Evolutionary conservation across 2,797 vertebrate genomes (phyloP).

Genomic region (Rhinella marina): DNA sequence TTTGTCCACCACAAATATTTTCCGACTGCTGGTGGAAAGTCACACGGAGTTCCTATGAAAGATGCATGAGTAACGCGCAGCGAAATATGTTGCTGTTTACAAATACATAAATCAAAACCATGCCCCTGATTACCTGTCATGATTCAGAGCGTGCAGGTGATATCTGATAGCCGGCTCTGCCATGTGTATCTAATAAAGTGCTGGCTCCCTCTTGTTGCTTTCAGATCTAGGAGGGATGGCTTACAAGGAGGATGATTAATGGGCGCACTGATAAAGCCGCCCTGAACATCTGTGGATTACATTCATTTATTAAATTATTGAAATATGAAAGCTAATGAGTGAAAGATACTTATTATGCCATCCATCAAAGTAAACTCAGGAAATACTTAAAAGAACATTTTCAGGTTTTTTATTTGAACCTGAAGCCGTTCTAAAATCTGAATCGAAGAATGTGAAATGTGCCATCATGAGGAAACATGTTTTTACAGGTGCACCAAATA

Average conservation of each 20-base stretch:
- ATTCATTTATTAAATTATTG: constrained; percentile 88
- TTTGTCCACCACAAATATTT: constrained; percentile 25
- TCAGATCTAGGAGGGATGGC: constrained; percentile 79
- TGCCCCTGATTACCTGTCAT: constrained; percentile 72
- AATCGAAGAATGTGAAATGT: constrained; percentile 80
- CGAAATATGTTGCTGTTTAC: constrained; percentile 72
- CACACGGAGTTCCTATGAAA: constrained; percentile 63
- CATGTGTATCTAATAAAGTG: constrained; percentile 84
- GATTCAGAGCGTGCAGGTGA: constrained; percentile 73
- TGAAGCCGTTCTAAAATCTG: constrained; percentile 79
- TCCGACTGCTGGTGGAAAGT: constrained; percentile 63
- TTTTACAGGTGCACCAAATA: constrained; percentile 89
- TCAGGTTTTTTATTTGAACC: constrained; percentile 80
- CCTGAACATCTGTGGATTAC: constrained; percentile 85
- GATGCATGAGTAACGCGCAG: constrained; percentile 66
- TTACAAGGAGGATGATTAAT: constrained; percentile 84
- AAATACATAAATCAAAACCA: constrained; percentile 75
- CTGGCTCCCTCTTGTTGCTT: constrained; percentile 80
- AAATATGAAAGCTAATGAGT: constrained; percentile 87
- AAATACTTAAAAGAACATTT: constrained; percentile 89
- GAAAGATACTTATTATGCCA: constrained; percentile 85
- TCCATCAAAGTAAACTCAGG: constrained; percentile 88
- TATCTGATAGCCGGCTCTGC: constrained; percentile 73
- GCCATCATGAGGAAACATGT: constrained; percentile 88
- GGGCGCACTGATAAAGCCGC: constrained; percentile 78